These are phyloP conservation scores for Montifringilla adamsi DNA, from an alignment of 2,113 vertebrate species.

Conservation along the genomic window DNA sequence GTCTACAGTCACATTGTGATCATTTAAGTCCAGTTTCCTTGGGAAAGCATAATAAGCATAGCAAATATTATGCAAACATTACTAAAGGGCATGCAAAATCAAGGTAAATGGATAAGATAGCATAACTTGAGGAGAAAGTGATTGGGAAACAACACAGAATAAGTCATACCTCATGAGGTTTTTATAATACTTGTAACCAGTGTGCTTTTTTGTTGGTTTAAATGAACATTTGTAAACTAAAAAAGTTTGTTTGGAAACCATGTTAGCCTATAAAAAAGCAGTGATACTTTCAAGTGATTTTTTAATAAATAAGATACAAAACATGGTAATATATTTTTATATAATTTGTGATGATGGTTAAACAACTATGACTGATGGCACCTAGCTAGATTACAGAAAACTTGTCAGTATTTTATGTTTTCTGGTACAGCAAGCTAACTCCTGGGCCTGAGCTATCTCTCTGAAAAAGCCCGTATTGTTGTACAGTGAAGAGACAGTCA, in stretches of 20 bases:
- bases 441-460: background rate
- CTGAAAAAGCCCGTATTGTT: background rate
- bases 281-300: background rate
- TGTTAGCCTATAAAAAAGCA: background rate
- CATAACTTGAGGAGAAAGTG: background rate
- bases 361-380: background rate
- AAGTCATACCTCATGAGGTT: background rate
- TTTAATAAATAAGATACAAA: background rate
- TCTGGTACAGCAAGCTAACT: background rate
- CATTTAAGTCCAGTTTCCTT: background rate
- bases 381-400: background rate
- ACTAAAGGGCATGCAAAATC: slow-evolving; percentile 2
- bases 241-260: background rate
- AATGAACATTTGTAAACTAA: background rate
- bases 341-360: background rate
- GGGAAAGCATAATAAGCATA: background rate
- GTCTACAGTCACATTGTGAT: background rate
- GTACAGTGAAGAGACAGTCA: background rate
- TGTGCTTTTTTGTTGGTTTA: background rate
- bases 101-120: background rate
- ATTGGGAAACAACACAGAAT: background rate
- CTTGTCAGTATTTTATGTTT: background rate
- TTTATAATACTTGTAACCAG: background rate
- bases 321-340: background rate
- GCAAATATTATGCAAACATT: slow-evolving; percentile 5